Conservation (phyloP, 2,113 vertebrate species). For the Serilophus lunatus region DNA sequence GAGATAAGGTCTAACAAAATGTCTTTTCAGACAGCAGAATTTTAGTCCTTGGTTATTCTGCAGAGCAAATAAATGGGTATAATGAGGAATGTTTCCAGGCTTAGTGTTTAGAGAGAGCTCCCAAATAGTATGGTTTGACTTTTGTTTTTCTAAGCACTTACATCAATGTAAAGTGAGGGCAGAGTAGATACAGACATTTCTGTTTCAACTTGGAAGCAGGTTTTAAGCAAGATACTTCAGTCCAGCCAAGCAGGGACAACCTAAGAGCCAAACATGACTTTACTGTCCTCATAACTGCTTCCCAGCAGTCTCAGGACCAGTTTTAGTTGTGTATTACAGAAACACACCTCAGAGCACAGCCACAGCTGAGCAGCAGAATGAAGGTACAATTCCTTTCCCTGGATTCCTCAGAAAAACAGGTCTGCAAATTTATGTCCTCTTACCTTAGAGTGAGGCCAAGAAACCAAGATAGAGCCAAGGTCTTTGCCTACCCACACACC, state of each 20-base stretch:
- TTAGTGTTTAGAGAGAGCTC: background rate
- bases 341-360: background rate
- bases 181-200: background rate
- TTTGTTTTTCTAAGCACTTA: background rate
- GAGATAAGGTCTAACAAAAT: background rate
- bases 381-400: background rate
- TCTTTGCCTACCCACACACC: background rate
- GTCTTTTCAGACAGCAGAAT: background rate
- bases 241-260: background rate
- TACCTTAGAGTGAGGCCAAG: background rate
- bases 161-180: background rate
- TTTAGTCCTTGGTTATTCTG: background rate
- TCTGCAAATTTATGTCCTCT: background rate
- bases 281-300: background rate
- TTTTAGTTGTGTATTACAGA: accelerated
- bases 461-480: accelerated
- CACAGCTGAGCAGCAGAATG: background rate
- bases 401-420: background rate
- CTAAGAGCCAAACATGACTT: background rate
- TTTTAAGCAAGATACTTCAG: background rate
- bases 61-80: background rate
- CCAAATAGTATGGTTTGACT: accelerated
- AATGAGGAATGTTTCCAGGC: background rate
- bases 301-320: background rate
- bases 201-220: background rate